phyloP scores from a whole-genome alignment of 1,140 invertebrate genomes.

The Drosophila tsacasi region DNA sequence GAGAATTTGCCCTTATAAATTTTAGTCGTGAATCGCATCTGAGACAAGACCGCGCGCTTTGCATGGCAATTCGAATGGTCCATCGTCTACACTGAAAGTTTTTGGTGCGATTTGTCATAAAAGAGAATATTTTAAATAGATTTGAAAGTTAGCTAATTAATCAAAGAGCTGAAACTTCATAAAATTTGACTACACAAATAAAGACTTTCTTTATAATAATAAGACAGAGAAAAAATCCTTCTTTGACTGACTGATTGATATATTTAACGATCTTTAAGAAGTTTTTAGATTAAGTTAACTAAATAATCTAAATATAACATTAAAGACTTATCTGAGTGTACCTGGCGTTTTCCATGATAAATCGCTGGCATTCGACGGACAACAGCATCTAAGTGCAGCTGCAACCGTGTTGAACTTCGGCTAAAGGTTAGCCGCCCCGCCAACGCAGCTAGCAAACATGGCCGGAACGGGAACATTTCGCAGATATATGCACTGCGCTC shows the following conservation, averaged over 20 bases:
- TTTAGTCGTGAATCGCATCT: constrained; percentile 23
- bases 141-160: not conserved
- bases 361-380: constrained; percentile 2
- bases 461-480: constrained; percentile 18
- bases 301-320: no score
- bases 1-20: constrained; percentile 50
- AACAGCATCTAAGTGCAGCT: constrained; percentile 39
- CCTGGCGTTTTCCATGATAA: constrained; percentile 22
- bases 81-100: not conserved
- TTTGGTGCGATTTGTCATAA: not conserved
- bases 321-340: constrained; percentile 2
- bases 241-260: not conserved
- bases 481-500: constrained; percentile 30
- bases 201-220: not conserved
- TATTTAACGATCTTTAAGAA: not conserved
- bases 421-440: constrained; percentile 58
- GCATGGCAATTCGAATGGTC: constrained; percentile 24
- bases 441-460: constrained; percentile 59
- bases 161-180: not conserved
- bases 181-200: not conserved
- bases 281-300: not conserved
- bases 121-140: not conserved
- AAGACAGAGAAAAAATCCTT: no score
- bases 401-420: constrained; percentile 47
- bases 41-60: constrained; percentile 26